Conservation (phyloP, 2,113 vertebrate species). For the Apodemus sylvaticus region DNA sequence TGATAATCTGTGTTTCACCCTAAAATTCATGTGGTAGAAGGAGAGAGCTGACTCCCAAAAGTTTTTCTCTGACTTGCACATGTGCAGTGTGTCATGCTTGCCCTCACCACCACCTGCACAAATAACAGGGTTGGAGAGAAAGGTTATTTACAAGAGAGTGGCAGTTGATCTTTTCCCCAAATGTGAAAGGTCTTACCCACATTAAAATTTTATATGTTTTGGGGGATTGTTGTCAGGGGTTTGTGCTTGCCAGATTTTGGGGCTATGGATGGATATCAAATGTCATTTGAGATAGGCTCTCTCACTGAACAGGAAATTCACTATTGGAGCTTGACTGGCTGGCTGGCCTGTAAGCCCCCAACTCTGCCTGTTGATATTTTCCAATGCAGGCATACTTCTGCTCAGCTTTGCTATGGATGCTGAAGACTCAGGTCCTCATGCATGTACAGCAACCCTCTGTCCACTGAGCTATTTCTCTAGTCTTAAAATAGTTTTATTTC, state of each 20-base stretch:
- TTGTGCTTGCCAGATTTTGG: neutral
- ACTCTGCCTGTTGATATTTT: neutral
- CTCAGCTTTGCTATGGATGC: neutral
- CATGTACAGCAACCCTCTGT: neutral
- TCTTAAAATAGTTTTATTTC: no score
- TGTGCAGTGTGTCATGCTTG: neutral
- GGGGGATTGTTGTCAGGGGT: neutral
- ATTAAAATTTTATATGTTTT: neutral
- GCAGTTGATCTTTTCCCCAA: slow-evolving; percentile 34
- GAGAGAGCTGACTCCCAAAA: neutral
- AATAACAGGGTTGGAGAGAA: neutral
- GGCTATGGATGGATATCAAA: neutral
- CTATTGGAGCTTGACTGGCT: neutral
- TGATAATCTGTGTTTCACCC: neutral
- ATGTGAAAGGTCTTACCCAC: neutral
- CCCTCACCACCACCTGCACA: neutral
- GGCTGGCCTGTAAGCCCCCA: neutral
- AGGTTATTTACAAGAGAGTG: slow-evolving; percentile 22
- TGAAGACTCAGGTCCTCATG: neutral
- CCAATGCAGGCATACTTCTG: neutral
- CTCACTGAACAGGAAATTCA: neutral
- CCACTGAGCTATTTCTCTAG: neutral
- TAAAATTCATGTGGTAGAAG: neutral
- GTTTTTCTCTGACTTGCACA: neutral
- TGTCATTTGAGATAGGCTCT: neutral